These are phyloP conservation scores for Leptinotarsa peninsularis DNA, from an alignment of 2,888 invertebrate species.

Conservation along the genomic window DNA sequence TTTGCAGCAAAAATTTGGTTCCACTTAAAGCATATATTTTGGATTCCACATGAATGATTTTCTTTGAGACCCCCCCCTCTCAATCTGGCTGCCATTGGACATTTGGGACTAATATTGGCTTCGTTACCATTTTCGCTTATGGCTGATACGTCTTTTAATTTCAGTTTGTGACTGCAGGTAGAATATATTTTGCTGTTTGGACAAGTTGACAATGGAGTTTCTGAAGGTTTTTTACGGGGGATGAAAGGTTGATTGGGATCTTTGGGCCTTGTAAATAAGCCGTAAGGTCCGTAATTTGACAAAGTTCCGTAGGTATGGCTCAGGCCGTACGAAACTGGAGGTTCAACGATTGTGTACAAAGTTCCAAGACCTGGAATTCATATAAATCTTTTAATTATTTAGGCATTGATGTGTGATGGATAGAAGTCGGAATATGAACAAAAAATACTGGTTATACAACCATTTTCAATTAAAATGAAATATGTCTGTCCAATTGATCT, in stretches of 20 bases:
- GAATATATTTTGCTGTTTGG: conserved; percentile 13
- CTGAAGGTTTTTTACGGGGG: conserved; percentile 39
- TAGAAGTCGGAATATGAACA: too few relatives aligned
- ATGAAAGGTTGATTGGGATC: conserved; percentile 52
- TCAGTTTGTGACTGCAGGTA: not conserved
- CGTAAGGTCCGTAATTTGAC: conserved; percentile 60
- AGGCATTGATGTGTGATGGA: too few relatives aligned
- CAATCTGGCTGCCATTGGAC: not conserved
- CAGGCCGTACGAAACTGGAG: conserved; percentile 57
- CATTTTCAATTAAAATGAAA: too few relatives aligned
- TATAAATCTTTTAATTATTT: not conserved
- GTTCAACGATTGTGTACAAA: conserved; percentile 51
- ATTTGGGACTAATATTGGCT: not conserved
- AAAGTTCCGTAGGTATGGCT: conserved; percentile 61
- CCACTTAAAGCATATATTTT: not conserved
- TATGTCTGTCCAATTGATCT: too few relatives aligned
- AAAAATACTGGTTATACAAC: too few relatives aligned
- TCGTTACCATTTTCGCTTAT: not conserved
- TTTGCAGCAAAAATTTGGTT: not conserved
- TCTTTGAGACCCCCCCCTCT: not conserved
- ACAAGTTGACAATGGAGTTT: conserved; percentile 20
- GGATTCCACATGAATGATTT: not conserved
- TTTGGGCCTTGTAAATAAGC: conserved; percentile 55
- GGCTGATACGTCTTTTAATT: conserved; percentile 20
- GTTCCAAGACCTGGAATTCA: conserved; percentile 57